phyloP scores from a whole-genome alignment of 2,113 vertebrate genomes.

The Phyllostomus discolor region DNA sequence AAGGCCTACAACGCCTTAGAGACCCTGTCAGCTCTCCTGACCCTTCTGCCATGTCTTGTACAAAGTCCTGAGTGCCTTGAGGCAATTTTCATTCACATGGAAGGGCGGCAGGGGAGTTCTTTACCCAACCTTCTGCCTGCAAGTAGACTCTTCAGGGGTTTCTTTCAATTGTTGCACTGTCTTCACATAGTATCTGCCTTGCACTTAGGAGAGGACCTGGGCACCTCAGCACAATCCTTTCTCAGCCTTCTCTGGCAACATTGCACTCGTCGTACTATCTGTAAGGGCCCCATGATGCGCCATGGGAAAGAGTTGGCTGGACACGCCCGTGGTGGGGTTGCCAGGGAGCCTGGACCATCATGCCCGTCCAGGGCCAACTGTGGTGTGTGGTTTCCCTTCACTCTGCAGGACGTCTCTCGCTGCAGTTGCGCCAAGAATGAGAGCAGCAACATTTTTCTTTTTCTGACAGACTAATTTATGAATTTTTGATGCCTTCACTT shows the following conservation, averaged over 20 bases:
- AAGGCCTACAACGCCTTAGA: neutral
- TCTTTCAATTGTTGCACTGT: neutral
- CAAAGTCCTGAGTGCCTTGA: neutral
- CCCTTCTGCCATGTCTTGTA: neutral
- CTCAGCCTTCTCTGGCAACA: no score
- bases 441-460: neutral
- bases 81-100: neutral
- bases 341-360: fast-evolving
- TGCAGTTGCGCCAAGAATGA: neutral
- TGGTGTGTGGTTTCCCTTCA: neutral
- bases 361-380: neutral
- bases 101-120: neutral
- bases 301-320: neutral
- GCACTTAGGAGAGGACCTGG: neutral
- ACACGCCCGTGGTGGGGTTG: neutral
- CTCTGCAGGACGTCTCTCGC: neutral
- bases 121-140: neutral
- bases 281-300: neutral
- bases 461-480: no score
- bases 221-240: neutral
- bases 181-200: neutral
- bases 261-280: no score
- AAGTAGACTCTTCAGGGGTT: neutral
- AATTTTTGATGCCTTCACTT: no score
- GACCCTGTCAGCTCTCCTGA: neutral